Evolutionary conservation across 2,888 invertebrate species (phyloP).

Genomic region (Lordiphosa andalusiaca): DNA sequence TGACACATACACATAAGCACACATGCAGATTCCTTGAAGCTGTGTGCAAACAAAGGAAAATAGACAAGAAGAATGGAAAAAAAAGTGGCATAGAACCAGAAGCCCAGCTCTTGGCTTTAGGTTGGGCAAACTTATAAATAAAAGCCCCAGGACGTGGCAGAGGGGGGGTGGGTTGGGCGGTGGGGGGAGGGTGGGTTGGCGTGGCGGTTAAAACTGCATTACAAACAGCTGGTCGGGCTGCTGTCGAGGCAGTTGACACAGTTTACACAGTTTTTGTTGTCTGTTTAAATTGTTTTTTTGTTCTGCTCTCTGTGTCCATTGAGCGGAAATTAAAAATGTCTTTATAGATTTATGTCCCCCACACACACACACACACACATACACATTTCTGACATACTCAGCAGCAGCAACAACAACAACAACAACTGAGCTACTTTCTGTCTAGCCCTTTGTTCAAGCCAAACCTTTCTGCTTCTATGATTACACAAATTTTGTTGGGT

Average conservation of each 20-base stretch:
- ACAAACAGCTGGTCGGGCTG: conserved; percentile 47
- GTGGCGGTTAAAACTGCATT: conserved; percentile 29
- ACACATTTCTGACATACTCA: conserved; percentile 11
- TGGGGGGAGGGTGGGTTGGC: neutral
- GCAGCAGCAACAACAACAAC: conserved; percentile 1
- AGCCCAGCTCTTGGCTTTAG: conserved; percentile 31
- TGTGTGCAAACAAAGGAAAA: conserved; percentile 56
- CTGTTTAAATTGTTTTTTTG: conserved; percentile 27
- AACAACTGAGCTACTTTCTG: conserved; percentile 2
- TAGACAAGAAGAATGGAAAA: conserved; percentile 26
- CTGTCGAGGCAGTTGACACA: conserved; percentile 47
- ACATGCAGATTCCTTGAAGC: conserved; percentile 39
- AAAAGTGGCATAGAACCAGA: conserved; percentile 15
- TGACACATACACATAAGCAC: conserved; percentile 4
- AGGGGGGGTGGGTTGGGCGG: neutral
- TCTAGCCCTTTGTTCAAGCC: too few relatives aligned
- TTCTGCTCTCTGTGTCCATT: conserved; percentile 11
- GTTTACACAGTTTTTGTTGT: conserved; percentile 38
- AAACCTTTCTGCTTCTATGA: too few relatives aligned
- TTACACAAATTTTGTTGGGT: too few relatives aligned
- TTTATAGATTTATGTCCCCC: conserved; percentile 46
- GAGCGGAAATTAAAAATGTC: conserved; percentile 55
- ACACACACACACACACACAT: conserved; percentile 11
- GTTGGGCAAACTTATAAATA: conserved; percentile 32
- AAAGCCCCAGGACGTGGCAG: neutral